Evolutionary conservation across 2,888 invertebrate species (phyloP).

Genomic region (Tinea trinotella): DNA sequence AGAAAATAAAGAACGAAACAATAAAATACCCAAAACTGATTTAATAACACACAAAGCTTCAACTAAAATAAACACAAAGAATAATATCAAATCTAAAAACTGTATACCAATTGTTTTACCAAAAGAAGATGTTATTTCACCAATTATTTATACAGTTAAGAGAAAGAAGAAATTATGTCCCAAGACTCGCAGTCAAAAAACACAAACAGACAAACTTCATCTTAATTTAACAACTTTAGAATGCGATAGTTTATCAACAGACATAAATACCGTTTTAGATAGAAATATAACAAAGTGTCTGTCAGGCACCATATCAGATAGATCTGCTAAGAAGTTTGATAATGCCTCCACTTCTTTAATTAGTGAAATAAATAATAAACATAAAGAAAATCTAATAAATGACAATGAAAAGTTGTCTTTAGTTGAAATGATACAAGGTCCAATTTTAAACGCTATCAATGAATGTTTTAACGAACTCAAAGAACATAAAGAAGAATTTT

Average conservation of each 20-base stretch:
- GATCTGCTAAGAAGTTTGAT: not conserved
- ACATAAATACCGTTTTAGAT: not conserved
- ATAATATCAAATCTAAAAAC: conserved; percentile 31
- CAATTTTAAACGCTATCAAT: conserved; percentile 45
- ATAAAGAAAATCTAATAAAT: conserved; percentile 34
- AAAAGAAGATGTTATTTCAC: conserved; percentile 30
- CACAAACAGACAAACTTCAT: conserved; percentile 31
- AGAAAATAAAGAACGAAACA: conserved; percentile 20
- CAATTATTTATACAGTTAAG: conserved; percentile 44
- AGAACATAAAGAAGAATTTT: conserved; percentile 28
- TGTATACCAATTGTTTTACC: conserved; percentile 50
- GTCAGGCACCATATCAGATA: not conserved
- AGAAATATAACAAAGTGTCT: not conserved
- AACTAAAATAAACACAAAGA: conserved; percentile 18
- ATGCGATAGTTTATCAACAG: not conserved
- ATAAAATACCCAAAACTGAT: too few relatives aligned
- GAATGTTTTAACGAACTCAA: conserved; percentile 41
- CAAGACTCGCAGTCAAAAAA: conserved; percentile 23
- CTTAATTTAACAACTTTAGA: conserved; percentile 26
- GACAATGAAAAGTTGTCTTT: conserved; percentile 46
- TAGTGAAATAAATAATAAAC: not conserved
- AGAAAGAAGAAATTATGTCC: conserved; percentile 27
- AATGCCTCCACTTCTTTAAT: not conserved
- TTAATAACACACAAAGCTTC: too few relatives aligned
- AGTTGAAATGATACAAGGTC: conserved; percentile 40